Evolutionary conservation across 2,888 invertebrate species (phyloP), one percentile per base, ranked within the genome.

Genomic region (Thera obeliscata): DNA sequence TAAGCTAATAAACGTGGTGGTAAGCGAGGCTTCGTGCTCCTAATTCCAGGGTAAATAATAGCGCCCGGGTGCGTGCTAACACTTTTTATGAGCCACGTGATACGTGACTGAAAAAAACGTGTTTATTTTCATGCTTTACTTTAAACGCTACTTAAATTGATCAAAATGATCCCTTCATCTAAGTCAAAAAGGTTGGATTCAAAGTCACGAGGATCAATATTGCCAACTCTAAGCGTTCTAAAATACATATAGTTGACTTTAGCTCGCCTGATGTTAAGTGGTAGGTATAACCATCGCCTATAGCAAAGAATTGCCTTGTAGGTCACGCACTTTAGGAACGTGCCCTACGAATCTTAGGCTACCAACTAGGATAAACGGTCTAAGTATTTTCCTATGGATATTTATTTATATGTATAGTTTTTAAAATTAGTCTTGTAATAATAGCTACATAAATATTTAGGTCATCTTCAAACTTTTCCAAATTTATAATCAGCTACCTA

Each of bases 1-100:
- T 49, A 62, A 66, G 69, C 77, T 80, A 79, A 79, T 80, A 80
- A 79, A 81, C 76, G 76, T 67, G 70, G 66, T 63, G 72, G 71
- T 70, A 69, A 72, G 67, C 67, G 64, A 69, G 66, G 59, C 64
- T 54, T 41, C 67, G 80, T 81, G 84, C 82, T 79, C 78, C 82
- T 86, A 86, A 85, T 86, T 85, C 81, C 70, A 77, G 76, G 67
- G 75, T 78, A 78, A 83, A 87, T 85, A 86, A 85, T 83, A 77
- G 80, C 78, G 75, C 78, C 72, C 69, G 71, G 72, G 79, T 82
- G 86, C 87, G 85, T 87, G 86, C 76, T 64, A 79, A 79, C 77
- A 78, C 71, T 78, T 81, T 83, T 84, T 82, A 82, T 80, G 76
- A 76, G 75, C 63, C 76, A 80, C 80, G 78, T 77, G 74, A 69